These are phyloP conservation scores for Cryptoprocta ferox DNA, from an alignment of 2,797 vertebrate species.

Conservation along the genomic window DNA sequence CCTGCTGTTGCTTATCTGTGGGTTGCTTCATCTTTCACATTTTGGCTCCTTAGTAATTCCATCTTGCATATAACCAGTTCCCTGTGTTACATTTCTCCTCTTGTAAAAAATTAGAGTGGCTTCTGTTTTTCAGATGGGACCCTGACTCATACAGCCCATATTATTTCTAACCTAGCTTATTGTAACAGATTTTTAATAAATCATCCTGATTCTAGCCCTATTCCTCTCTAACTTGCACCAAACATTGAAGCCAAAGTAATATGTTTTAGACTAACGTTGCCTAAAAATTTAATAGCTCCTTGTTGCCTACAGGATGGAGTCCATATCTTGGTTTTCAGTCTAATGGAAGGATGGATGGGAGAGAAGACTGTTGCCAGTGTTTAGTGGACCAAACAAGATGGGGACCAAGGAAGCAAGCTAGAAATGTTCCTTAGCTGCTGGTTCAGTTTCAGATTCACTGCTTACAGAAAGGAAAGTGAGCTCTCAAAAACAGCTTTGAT, in stretches of 20 bases:
- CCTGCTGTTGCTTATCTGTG: background rate
- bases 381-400: background rate
- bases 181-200: background rate
- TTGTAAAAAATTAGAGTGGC: background rate
- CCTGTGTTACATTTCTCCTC: background rate
- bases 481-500: background rate
- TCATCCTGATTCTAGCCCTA: background rate
- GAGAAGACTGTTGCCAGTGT: background rate
- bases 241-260: background rate
- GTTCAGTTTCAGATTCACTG: background rate
- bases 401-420: background rate
- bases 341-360: background rate
- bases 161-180: background rate
- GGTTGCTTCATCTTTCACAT: slow-evolving; percentile 1
- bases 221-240: background rate
- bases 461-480: background rate
- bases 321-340: background rate
- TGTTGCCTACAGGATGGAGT: background rate
- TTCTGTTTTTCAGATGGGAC: background rate
- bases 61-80: background rate
- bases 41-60: background rate
- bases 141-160: background rate
- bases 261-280: background rate
- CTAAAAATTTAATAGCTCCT: background rate
- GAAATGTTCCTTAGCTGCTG: background rate